Evolutionary conservation across 2,113 vertebrate species (phyloP).

Genomic region (Urocolius indicus): DNA sequence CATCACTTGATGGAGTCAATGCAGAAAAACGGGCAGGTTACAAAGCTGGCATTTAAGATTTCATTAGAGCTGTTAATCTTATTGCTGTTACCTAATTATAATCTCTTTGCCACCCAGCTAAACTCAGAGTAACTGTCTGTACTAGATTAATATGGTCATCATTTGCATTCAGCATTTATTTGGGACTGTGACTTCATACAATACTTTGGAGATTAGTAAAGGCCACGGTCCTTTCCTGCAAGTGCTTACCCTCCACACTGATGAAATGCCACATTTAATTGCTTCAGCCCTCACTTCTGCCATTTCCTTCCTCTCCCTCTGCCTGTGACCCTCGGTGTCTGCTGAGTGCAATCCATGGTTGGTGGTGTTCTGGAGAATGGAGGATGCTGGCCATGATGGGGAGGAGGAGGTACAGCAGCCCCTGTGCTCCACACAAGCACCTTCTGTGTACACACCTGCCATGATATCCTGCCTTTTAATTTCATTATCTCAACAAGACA

Average conservation of each 20-base stretch:
- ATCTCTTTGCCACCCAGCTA: not conserved
- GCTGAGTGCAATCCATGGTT: not conserved
- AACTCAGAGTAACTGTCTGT: not conserved
- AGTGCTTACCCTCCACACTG: not conserved
- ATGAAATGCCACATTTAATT: not conserved
- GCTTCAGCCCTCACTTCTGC: not conserved
- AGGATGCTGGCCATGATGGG: not conserved
- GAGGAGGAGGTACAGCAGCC: not conserved
- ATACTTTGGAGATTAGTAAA: not conserved
- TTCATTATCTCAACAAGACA: not conserved
- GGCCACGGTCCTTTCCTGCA: not conserved
- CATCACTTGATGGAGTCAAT: not conserved
- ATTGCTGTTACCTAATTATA: not conserved
- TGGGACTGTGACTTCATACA: not conserved
- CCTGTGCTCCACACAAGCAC: accelerated
- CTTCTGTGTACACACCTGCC: not conserved
- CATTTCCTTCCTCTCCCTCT: not conserved
- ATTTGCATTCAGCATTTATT: not conserved
- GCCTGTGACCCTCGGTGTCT: not conserved
- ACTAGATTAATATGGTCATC: not conserved
- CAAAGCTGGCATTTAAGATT: not conserved
- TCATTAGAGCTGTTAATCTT: not conserved
- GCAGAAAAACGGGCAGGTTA: not conserved
- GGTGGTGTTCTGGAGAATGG: not conserved
- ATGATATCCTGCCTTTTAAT: not conserved